Conservation (phyloP, 2,888 invertebrate genomes). For the Tanaodytes sp. region DNA sequence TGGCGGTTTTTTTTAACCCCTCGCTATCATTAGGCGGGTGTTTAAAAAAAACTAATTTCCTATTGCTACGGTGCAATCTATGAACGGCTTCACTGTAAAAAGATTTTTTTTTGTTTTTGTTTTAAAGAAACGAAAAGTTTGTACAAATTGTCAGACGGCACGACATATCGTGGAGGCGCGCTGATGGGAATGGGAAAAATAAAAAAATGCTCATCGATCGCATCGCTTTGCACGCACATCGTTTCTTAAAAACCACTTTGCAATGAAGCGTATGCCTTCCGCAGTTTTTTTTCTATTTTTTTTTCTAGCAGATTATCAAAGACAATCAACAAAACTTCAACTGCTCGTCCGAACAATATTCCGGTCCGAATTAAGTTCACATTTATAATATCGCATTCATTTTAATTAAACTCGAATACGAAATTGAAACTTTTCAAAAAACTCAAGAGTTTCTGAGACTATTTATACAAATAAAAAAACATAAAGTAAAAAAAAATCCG, state of each 20-base stretch:
- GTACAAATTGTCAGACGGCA: slow-evolving; percentile 59
- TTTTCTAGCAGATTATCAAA: slow-evolving; percentile 46
- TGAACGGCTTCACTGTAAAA: slow-evolving; percentile 45
- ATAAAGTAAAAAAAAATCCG: too few species aligned
- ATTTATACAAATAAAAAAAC: too few species aligned
- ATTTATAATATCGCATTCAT: too few species aligned
- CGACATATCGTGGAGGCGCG: slow-evolving; percentile 55
- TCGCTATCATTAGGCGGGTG: slow-evolving; percentile 33
- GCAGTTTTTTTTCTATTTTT: slow-evolving; percentile 7
- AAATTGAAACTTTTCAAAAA: too few species aligned
- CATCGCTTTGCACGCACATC: slow-evolving; percentile 56
- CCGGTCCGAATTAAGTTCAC: neutral
- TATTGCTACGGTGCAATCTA: slow-evolving; percentile 50
- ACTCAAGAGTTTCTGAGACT: too few species aligned
- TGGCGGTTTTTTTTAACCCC: slow-evolving; percentile 16
- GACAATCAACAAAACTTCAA: slow-evolving; percentile 51
- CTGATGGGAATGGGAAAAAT: slow-evolving; percentile 43
- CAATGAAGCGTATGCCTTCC: slow-evolving; percentile 40
- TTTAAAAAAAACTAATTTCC: slow-evolving; percentile 51
- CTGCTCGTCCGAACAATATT: slow-evolving; percentile 40
- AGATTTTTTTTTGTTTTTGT: slow-evolving; percentile 17
- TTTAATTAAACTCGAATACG: too few species aligned
- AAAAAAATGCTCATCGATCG: slow-evolving; percentile 60
- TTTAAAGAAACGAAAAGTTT: slow-evolving; percentile 49
- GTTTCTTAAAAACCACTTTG: slow-evolving; percentile 55